Evolutionary conservation across 1,140 invertebrate species (phyloP), one percentile per base, ranked within the genome.

Genomic region (Protaetia brevitarsis): DNA sequence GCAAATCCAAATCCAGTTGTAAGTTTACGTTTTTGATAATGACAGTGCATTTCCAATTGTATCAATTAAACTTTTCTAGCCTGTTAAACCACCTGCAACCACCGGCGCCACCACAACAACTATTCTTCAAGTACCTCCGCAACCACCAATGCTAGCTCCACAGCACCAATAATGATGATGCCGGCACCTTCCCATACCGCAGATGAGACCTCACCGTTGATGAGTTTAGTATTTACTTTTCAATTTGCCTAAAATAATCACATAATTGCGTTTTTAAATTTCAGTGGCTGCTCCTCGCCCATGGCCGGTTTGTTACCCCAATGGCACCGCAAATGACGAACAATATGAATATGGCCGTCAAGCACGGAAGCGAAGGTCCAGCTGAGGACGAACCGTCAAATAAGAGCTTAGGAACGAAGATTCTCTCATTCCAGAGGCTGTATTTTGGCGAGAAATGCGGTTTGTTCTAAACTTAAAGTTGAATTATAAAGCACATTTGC

Each of bases 331-430:
- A 73, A 21, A 80, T 69, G 68, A 76, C 76, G 11, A 75, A 79
- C 0, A 78, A 78, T 1, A 77, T 81, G n/a, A 67, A 73, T 2
- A 76, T 80, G 64, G 75, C 74, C 37, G 79, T 84, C 67, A 86
- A 85, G 68, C 82, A 85, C 70, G 77, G 82, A 3, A 69, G 45
- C 29, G 68, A 78, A 13, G 82, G 78, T 36, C 66, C 81, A 1
- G 72, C 80, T 30, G 90, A 92, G 27, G 94, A 96, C 63, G 95
- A 95, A 76, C 94, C 96, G 1, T 85, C 90, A 0, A 81, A 87
- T 13, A 99, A 99, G 80, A 95, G 77, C 77, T 89, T 30, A 88
- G 95, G 63, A 95, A 93, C 0, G 97, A 99, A 81, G 96, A 98
- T 74, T 88, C 89, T 27, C 82, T 99, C 0, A 88, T 98, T 68